Conservation (phyloP, 2,888 invertebrate genomes). For the Epistrophella euchroma region DNA sequence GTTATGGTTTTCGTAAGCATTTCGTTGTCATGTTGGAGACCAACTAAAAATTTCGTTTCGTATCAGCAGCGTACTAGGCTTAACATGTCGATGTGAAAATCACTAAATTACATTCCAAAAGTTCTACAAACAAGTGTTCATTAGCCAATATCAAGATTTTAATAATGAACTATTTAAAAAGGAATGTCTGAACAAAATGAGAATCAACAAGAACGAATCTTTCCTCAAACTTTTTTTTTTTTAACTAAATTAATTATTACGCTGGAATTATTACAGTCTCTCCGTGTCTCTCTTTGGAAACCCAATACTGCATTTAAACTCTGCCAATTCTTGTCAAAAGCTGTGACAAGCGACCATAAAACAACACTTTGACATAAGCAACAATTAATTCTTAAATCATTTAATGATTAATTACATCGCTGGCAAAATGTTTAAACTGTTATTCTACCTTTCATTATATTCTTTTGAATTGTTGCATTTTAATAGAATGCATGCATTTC, state of each 20-base stretch:
- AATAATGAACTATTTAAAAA: background rate
- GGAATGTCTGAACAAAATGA: background rate
- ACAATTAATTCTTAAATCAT: conserved; percentile 11
- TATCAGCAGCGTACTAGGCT: no score
- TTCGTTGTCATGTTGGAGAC: no score
- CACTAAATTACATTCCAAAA: background rate
- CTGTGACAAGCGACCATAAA: background rate
- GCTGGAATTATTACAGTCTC: background rate
- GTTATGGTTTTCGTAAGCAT: no score
- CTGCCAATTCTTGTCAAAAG: background rate
- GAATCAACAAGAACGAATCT: background rate
- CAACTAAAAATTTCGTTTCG: no score
- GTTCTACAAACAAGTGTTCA: background rate
- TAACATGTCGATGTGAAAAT: background rate
- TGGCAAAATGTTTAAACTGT: background rate
- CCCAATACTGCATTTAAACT: background rate
- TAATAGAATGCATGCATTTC: conserved; percentile 32
- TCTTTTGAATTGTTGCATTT: conserved; percentile 25
- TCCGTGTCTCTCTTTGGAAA: background rate
- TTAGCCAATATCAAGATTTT: background rate
- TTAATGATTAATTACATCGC: conserved; percentile 8
- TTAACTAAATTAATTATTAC: no score
- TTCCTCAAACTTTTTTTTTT: background rate
- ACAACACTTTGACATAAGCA: conserved; percentile 14
- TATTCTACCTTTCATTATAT: conserved; percentile 3